Base-by-base conservation (phyloP, 2,888 invertebrate genomes). In the Oligia strigilis region DNA sequence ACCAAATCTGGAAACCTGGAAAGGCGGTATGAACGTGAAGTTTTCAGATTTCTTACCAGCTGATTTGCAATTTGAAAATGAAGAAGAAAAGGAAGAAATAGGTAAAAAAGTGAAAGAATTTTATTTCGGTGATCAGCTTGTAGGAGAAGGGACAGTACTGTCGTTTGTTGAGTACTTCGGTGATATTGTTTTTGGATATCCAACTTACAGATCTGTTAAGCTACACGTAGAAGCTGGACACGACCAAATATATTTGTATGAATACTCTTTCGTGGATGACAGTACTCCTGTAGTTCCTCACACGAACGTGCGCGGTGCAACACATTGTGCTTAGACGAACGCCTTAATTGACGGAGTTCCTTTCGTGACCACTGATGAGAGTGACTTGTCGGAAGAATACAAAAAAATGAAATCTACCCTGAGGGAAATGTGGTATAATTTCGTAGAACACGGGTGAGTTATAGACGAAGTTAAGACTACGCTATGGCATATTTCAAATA, bases 181-280 rank as follows among this genome's bases (percentile, higher is more conserved):
- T 9, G 96, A 98, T 97, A 52, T 90, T 9, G 0, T 91, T 0
- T 92, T 94, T 81, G 86, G 80, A 4, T 93, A 91, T 82, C 87
- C 93, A 6, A 91, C 90, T 70, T 77, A 92, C 8, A 91, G 91
- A 79, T 87, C 92, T 8, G 81, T 91, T 4, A 92, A 89, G 65
- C 49, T 93, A 40, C 91, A 91, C 6, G 78, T 76, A 2, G 81
- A 88, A 75, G 80, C 85, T 36, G 91, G 92, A 3, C 88, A 93
- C 72, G 77, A 93, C 65, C 82, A 90, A 66, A 89, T 94, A 75
- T 94, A 92, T 83, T 83, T 94, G n/a, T 94, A 93, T 79, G 90
- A 93, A 77, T 94, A 93, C 85, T 91, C 92, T 0, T 94, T 92
- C 82, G 85, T 89, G 11, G 91, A 93, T 72, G 85, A 91, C 0